A percentile compares a stretch with the other conserved stretches of the same genome.
Evolutionary conservation across 2,113 vertebrate genomes (phyloP).

Genomic region (Odocoileus virginianus): DNA sequence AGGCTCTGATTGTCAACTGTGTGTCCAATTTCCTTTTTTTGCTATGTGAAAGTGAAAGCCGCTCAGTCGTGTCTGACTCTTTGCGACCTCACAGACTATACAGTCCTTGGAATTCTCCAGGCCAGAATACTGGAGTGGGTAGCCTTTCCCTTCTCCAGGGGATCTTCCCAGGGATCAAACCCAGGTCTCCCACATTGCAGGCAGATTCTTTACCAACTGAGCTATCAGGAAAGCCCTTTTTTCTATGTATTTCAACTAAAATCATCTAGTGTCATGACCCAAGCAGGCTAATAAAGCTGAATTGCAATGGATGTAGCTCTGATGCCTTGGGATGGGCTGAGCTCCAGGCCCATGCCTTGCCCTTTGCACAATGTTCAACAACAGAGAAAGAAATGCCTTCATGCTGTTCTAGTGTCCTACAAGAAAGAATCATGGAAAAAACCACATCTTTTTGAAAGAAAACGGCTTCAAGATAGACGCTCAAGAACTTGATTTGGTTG

Average conservation of each 20-base stretch:
- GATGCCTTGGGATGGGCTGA: background rate
- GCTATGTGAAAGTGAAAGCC: background rate
- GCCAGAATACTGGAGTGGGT: background rate
- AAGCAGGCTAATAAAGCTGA: background rate
- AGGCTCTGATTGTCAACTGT: background rate
- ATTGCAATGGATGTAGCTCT: background rate
- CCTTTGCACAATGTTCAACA: background rate
- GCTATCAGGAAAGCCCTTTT: background rate
- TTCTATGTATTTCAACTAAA: background rate
- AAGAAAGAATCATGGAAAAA: background rate
- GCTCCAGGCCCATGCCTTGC: background rate
- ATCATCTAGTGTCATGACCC: background rate
- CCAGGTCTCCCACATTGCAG: background rate
- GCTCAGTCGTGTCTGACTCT: background rate
- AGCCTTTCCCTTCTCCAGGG: background rate
- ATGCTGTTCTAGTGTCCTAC: background rate
- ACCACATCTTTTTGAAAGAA: slow-evolving; percentile 17
- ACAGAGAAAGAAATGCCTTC: slow-evolving; percentile 12
- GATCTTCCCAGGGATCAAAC: background rate
- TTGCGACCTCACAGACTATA: background rate
- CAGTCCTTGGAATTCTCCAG: background rate
- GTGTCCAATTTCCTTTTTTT: background rate
- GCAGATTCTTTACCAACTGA: background rate
- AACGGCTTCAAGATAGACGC: background rate
- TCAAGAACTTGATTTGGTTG: slow-evolving; percentile 12